A percentile compares a stretch with the other conserved stretches of the same genome.
phyloP scores from a whole-genome alignment of 2,797 vertebrate genomes.

The Orestias chungarensis region DNA sequence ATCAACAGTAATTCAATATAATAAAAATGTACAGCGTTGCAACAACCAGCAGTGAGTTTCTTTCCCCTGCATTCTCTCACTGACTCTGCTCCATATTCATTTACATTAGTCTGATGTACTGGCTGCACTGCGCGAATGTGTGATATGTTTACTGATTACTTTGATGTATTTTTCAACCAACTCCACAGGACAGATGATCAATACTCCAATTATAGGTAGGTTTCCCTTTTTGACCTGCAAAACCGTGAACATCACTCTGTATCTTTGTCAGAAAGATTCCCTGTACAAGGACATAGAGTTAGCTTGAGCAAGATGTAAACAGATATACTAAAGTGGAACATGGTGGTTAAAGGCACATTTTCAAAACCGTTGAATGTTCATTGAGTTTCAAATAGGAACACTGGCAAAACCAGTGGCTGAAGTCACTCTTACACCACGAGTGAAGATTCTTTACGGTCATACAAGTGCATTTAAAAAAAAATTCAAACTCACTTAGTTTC shows the following conservation, averaged over 20 bases:
- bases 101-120: slow-evolving; percentile 58
- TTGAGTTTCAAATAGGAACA: slow-evolving; percentile 1
- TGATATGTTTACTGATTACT: slow-evolving; percentile 68
- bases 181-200: slow-evolving; percentile 64
- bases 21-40: slow-evolving; percentile 39
- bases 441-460: not conserved
- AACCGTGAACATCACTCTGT: slow-evolving; percentile 54
- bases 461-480: too few species aligned
- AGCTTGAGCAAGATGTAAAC: slow-evolving; percentile 12
- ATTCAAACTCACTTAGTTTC: not conserved
- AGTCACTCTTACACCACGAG: not conserved
- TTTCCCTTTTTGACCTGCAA: slow-evolving; percentile 54
- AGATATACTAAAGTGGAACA: not conserved
- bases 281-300: slow-evolving; percentile 13
- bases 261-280: slow-evolving; percentile 50
- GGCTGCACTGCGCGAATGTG: slow-evolving; percentile 36
- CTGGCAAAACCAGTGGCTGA: not conserved
- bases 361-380: not conserved
- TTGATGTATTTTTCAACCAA: slow-evolving; percentile 71
- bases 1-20: slow-evolving; percentile 45
- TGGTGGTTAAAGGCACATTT: slow-evolving; percentile 12
- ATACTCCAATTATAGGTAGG: slow-evolving; percentile 75
- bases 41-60: slow-evolving; percentile 30
- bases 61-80: slow-evolving; percentile 41
- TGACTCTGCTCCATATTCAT: slow-evolving; percentile 51